A percentile compares a stretch with the other conserved stretches of the same genome.
Evolutionary conservation across 2,113 vertebrate genomes (phyloP).

Genomic region (Dasyurus viverrinus): DNA sequence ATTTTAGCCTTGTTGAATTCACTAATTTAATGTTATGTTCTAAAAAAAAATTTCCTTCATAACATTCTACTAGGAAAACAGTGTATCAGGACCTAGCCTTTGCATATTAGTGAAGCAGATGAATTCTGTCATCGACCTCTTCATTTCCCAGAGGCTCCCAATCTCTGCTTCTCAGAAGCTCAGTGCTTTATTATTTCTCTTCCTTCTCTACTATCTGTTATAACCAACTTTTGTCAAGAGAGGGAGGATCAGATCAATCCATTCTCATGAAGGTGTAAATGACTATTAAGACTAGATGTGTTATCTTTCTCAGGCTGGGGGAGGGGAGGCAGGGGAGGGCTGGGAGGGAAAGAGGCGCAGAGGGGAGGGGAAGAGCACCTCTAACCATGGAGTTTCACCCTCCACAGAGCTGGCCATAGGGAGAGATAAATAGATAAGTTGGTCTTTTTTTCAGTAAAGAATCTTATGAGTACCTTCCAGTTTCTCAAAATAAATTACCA

Average conservation of each 20-base stretch:
- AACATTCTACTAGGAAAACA: constrained; percentile 8
- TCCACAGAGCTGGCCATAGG: not conserved
- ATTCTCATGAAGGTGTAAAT: not conserved
- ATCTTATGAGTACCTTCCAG: not conserved
- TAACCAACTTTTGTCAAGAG: not conserved
- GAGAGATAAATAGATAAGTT: not conserved
- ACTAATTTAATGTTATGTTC: constrained; percentile 9
- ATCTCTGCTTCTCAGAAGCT: not conserved
- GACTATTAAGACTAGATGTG: not conserved
- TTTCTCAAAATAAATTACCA: not conserved
- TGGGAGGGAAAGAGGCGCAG: too few relatives aligned
- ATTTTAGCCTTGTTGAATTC: constrained; percentile 32
- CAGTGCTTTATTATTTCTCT: not conserved
- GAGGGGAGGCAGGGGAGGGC: too few relatives aligned
- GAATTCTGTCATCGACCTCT: not conserved
- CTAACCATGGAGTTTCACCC: not conserved
- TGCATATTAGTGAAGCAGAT: not conserved
- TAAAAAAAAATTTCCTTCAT: constrained; percentile 30
- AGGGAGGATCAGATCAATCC: not conserved
- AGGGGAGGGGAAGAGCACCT: not conserved
- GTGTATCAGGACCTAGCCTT: not conserved
- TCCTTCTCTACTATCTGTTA: not conserved
- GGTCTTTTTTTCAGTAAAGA: not conserved
- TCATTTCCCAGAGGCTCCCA: not conserved
- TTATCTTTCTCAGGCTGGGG: not conserved